Base-by-base conservation (phyloP, 2,888 invertebrate species). In the Cephus nigrinus region DNA sequence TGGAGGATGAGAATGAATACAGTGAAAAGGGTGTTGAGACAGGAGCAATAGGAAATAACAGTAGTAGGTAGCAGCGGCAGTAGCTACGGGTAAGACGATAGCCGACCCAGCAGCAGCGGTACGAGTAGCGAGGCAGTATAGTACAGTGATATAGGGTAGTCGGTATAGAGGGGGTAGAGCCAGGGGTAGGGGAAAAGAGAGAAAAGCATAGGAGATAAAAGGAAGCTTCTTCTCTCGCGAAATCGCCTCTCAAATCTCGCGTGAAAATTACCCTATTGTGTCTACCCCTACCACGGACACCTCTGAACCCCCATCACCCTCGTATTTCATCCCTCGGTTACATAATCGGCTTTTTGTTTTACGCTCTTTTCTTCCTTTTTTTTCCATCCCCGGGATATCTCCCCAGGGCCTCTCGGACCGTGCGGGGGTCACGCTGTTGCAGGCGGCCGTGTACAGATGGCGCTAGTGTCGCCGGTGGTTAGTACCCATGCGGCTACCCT, bases 261-360 rank as follows among this genome's bases (percentile, higher is more conserved):
- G 91, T 91, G 91, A 91, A 91, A 91, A 91, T 91, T 91, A 91
- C 91, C 91, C 91, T 88, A 91, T 91, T 91, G 91, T 90, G 83
- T 84, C 79, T 76, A 76, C 73, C 80, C 69, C 78, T 77, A 74
- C 82, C 4, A 78, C 77, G 68, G 35, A 5, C 77, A 69, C 74
- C 76, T 73, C 76, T 78, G 72, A 40, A 73, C 32, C 76, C 81
- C 75, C 79, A 75, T 33, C 80, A 77, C 83, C 82, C 86, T 86
- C 88, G 88, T 90, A 90, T 90, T 89, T 90, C 86, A 89, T 88
- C 90, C 89, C 87, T 85, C 86, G 88, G 89, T 90, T 90, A 87
- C 89, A 88, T 91, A 91, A 91, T 90, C 90, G 91, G 90, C 90
- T 91, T 90, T 91, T 91, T 91, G 90, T 91, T 90, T 91, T 88